Evolutionary conservation across 64 coral and sea anemone genomes (phyloP), one percentile per base, ranked within the genome.

Genomic region (Trachythela sp.): DNA sequence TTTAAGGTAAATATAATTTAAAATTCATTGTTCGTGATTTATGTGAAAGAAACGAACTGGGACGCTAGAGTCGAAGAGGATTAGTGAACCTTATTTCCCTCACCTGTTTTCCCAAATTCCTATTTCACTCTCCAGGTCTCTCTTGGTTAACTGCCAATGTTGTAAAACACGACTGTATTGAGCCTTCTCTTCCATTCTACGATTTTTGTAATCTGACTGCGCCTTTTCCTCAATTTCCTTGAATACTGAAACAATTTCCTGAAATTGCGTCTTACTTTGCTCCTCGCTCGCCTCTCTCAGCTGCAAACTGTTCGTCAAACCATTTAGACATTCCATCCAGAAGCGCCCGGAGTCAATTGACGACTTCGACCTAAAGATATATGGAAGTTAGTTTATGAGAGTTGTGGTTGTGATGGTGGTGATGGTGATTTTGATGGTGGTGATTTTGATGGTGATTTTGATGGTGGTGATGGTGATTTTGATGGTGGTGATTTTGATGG

Each of bases 251-350:
- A 99, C 91, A 40, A 86, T 85, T 51, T 91, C 86, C 22, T 93
- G 88, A 30, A 94, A 94, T 50, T 87, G 93, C 48, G 86, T 86
- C 17, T 76, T 83, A 87, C 96, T 95, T 83, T 92, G 89, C 11
- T 89, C 48, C 14, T 68, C 85, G 8, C 54, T 85, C 60, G 42
- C 87, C 2, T 99, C 93, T 85, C 90, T 86, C 20, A 49, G 77
- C 20, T 75, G 60, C 17, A 93, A 49, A 71, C 91, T 99, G 0
- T 24, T 56, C 24, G 91, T 93, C 2, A 95, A 75, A 29, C 89
- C 93, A 36, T 90, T 95, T 27, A 99, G 84, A 84, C 96, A 99
- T 35, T 95, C 89, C 96, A 99, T 99, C 91, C 91, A 94, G 59
- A 99, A 99, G 1, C 93, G 86, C 48, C 96, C 96, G 8, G 96